Percentiles rank a stretch among this genome's conserved stretches.
phyloP scores from a whole-genome alignment of 2,113 vertebrate species.

The Aphyosemion australe region DNA sequence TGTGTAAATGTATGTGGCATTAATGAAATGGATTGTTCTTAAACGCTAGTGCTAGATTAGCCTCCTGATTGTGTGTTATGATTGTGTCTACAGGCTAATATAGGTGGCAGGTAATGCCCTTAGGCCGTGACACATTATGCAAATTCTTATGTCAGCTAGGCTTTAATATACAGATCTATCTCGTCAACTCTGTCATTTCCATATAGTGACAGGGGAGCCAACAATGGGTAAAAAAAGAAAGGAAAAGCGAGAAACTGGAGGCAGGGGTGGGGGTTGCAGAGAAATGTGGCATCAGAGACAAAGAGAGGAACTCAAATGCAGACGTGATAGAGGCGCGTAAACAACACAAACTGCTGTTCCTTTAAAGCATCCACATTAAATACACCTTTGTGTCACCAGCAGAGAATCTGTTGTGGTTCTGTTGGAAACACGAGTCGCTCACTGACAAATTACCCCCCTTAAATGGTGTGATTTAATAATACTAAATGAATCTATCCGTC shows the following conservation, averaged over 20 bases:
- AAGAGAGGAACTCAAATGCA: slow-evolving; percentile 45
- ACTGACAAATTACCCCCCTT: slow-evolving; percentile 68
- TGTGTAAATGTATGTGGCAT: slow-evolving; percentile 2
- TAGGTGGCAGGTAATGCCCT: slow-evolving; percentile 99
- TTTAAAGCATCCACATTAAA: slow-evolving; percentile 59
- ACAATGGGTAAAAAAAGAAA: slow-evolving; percentile 37
- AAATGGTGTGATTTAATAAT: slow-evolving; percentile 72
- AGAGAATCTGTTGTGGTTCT: slow-evolving; percentile 41
- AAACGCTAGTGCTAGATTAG: slow-evolving; percentile 14
- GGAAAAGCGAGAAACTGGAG: slow-evolving; percentile 25
- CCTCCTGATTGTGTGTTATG: slow-evolving; percentile 6
- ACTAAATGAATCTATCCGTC: slow-evolving; percentile 75
- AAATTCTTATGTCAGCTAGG: slow-evolving; percentile 99
- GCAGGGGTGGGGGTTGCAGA: neutral
- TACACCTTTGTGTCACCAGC: slow-evolving; percentile 47
- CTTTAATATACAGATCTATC: slow-evolving; percentile 99
- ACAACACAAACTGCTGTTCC: slow-evolving; percentile 45
- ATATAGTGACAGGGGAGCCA: slow-evolving; percentile 81
- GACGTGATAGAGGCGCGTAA: slow-evolving; percentile 45
- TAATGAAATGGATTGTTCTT: neutral
- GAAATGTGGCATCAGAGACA: slow-evolving; percentile 45
- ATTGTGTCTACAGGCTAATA: slow-evolving; percentile 89
- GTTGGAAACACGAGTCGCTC: slow-evolving; percentile 37
- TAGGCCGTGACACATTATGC: slow-evolving; percentile 98
- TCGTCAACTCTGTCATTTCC: slow-evolving; percentile 97